phyloP scores from a whole-genome alignment of 2,113 vertebrate genomes.

The Arenaria interpres region DNA sequence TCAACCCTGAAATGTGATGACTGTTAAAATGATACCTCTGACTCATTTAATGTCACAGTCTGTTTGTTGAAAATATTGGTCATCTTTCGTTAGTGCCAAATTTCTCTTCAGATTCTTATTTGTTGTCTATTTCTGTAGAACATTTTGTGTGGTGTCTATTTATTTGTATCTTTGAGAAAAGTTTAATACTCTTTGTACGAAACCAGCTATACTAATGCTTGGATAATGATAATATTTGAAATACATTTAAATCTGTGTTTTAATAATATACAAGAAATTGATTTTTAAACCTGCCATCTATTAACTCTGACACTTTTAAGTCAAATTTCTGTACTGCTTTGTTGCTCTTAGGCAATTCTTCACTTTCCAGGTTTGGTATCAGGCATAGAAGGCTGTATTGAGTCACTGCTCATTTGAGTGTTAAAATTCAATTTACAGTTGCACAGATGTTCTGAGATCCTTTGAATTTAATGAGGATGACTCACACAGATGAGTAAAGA shows the following conservation, averaged over 20 bases:
- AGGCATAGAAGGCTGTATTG: slow-evolving; percentile 37
- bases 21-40: not conserved
- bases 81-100: not conserved
- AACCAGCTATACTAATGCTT: slow-evolving; percentile 30
- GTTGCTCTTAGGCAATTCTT: slow-evolving; percentile 23
- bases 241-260: slow-evolving; percentile 33
- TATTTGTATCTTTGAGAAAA: not conserved
- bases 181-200: not conserved
- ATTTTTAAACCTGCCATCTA: not conserved
- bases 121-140: not conserved
- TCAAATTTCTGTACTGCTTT: not conserved
- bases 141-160: not conserved
- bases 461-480: slow-evolving; percentile 83
- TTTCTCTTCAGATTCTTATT: not conserved
- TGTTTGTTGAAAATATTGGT: not conserved
- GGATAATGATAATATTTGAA: slow-evolving; percentile 12
- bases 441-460: slow-evolving; percentile 75
- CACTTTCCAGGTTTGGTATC: slow-evolving; percentile 34
- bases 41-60: not conserved
- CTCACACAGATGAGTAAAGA: slow-evolving; percentile 74
- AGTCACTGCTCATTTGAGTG: slow-evolving; percentile 55
- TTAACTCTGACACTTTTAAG: not conserved
- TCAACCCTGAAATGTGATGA: not conserved
- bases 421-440: slow-evolving; percentile 70
- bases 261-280: slow-evolving; percentile 2